phyloP scores from a whole-genome alignment of 2,113 vertebrate genomes.

The Hippocampus abdominalis region DNA sequence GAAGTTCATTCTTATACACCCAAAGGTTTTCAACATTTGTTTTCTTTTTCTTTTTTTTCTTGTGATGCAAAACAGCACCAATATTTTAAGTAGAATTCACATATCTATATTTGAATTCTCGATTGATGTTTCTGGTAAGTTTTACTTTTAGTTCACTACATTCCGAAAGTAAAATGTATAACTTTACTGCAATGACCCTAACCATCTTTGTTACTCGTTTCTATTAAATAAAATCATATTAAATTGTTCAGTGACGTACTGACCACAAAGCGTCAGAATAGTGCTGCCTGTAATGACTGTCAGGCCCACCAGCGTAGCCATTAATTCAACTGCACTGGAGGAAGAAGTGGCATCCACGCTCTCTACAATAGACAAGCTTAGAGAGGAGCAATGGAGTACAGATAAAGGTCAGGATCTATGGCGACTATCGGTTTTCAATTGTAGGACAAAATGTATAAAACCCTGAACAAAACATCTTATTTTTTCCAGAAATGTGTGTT shows the following conservation, averaged over 20 bases:
- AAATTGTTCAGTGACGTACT: not conserved
- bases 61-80: not conserved
- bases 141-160: not conserved
- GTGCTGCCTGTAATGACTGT: no score
- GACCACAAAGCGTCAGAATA: no score
- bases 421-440: not conserved
- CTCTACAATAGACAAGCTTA: not conserved
- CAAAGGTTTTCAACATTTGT: not conserved
- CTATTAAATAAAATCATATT: not conserved
- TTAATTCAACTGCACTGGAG: not conserved
- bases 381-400: not conserved
- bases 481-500: no score
- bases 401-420: not conserved
- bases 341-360: not conserved
- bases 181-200: not conserved
- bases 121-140: not conserved
- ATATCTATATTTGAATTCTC: no score
- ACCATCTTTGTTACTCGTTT: not conserved
- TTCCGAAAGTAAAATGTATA: not conserved
- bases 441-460: not conserved
- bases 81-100: not conserved
- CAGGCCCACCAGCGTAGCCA: not conserved
- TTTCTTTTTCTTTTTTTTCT: not conserved
- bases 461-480: no score
- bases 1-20: conserved; percentile 21